Conservation (phyloP, 2,797 vertebrate genomes). For the Valencia hispanica region DNA sequence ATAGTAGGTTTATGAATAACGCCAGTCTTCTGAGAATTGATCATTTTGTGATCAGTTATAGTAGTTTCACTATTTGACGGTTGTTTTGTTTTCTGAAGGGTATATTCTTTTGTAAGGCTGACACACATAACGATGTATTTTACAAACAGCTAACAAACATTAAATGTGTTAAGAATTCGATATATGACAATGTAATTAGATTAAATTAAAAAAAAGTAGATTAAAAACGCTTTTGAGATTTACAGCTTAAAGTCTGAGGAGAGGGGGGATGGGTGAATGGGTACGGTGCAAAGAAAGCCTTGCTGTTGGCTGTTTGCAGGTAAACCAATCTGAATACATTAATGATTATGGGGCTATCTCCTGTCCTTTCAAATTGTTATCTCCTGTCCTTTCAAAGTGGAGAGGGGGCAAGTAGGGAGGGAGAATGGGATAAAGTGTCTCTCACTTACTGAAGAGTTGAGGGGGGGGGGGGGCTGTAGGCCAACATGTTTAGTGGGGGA, state of each 20-base stretch:
- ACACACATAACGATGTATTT: not conserved
- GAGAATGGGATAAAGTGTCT: constrained; percentile 78
- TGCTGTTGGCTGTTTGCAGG: constrained; percentile 77
- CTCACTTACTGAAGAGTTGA: constrained; percentile 58
- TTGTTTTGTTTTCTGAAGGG: not conserved
- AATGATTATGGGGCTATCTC: constrained; percentile 82
- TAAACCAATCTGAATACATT: constrained; percentile 80
- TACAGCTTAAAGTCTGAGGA: constrained; percentile 6
- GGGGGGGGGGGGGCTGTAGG: constrained; percentile 72
- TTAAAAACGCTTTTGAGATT: constrained; percentile 6
- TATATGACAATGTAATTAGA: not conserved
- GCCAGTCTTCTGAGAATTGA: not conserved
- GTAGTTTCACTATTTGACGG: not conserved
- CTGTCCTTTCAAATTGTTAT: constrained; percentile 83
- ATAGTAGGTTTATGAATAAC: too few relatives aligned
- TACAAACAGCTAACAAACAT: not conserved
- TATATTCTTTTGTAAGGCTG: not conserved
- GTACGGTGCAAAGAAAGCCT: constrained; percentile 45
- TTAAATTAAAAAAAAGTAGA: not conserved
- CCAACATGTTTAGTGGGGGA: constrained; percentile 81
- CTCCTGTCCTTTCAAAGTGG: constrained; percentile 82
- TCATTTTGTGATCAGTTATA: not conserved
- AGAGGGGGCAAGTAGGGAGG: constrained; percentile 58
- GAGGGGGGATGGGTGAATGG: constrained; percentile 38
- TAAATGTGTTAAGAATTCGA: not conserved